These are phyloP conservation scores for Ecdyonurus torrentis DNA, from an alignment of 2,888 invertebrate species.

Conservation along the genomic window DNA sequence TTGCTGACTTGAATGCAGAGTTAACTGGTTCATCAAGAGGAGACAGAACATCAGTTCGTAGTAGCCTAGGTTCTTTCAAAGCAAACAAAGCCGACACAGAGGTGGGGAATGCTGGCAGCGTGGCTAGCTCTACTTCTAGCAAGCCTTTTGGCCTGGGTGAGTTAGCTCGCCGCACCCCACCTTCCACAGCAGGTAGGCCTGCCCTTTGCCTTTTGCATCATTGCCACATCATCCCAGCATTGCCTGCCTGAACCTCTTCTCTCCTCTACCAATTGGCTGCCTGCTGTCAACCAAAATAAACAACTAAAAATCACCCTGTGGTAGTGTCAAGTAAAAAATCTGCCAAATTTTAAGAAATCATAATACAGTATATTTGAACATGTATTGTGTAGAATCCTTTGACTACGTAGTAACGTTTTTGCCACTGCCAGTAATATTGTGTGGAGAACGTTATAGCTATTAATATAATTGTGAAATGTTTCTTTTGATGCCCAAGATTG, in stretches of 20 bases:
- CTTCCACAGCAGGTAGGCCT: background rate
- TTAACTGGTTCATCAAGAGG: constrained; percentile 23
- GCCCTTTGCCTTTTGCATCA: background rate
- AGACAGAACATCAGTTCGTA: constrained; percentile 18
- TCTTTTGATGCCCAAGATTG: too few relatives aligned
- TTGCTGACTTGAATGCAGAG: constrained; percentile 63
- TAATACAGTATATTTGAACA: too few relatives aligned
- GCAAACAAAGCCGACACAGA: constrained; percentile 30
- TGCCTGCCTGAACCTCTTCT: background rate
- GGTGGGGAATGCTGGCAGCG: constrained; percentile 31
- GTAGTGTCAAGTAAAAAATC: too few relatives aligned
- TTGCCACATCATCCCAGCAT: background rate
- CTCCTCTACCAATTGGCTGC: background rate
- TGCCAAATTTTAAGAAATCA: too few relatives aligned
- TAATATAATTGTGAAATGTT: too few relatives aligned
- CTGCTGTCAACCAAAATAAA: background rate
- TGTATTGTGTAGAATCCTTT: too few relatives aligned
- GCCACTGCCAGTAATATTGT: too few relatives aligned
- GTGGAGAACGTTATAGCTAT: too few relatives aligned
- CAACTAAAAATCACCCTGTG: too few relatives aligned
- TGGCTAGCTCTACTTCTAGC: constrained; percentile 34
- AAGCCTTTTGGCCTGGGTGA: constrained; percentile 75
- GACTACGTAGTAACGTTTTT: too few relatives aligned
- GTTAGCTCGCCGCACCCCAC: constrained; percentile 22
- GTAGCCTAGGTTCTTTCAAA: background rate